Evolutionary conservation across 2,797 vertebrate species (phyloP), one percentile per base, ranked within the genome.

Genomic region (Trachops cirrhosus): DNA sequence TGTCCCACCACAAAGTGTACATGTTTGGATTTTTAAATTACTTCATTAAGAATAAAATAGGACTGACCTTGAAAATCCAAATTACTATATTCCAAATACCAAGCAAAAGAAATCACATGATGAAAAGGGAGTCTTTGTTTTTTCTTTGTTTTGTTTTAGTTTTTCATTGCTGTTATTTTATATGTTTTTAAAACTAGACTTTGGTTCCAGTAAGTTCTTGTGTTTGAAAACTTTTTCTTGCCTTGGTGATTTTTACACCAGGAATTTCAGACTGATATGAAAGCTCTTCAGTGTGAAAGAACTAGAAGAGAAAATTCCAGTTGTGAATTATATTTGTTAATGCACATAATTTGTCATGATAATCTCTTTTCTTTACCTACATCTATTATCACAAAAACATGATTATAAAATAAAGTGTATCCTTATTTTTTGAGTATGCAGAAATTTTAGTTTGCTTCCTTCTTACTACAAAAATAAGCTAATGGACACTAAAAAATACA

Each of bases 1-100:
- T 95, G 62, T 94, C 78, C 59, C 62, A 97, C 96, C 87, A 96
- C 97, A 97, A 97, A 98, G 96, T 87, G 91, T 50, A 92, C 91
- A 85, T 89, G 93, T 97, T 96, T 95, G 85, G 71, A 52, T 68
- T 94, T 95, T 14, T 9, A 79, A 98, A 98, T 97, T 94, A 93
- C 75, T 96, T 89, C 96, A 94, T 97, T 97, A 97, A 96, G 94
- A 97, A 97, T 79, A 96, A 3, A 18, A 48, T 21, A 95, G 78
- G 41, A 78, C 59, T 94, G 95, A 94, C 94, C 86, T 97, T 97
- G 91, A 83, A 94, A 84, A 96, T 96, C 64, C 93, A 94, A 96
- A 96, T 89, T 44, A 88, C 44, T 86, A 24, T 41, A 79, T 73
- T 85, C n/a, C 77, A 92, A 74, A 62, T 22, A 54, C 29, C 44